Percentiles rank a stretch among this genome's conserved stretches.
Evolutionary conservation across 2,888 invertebrate genomes (phyloP).

Genomic region (Apamea crenata): DNA sequence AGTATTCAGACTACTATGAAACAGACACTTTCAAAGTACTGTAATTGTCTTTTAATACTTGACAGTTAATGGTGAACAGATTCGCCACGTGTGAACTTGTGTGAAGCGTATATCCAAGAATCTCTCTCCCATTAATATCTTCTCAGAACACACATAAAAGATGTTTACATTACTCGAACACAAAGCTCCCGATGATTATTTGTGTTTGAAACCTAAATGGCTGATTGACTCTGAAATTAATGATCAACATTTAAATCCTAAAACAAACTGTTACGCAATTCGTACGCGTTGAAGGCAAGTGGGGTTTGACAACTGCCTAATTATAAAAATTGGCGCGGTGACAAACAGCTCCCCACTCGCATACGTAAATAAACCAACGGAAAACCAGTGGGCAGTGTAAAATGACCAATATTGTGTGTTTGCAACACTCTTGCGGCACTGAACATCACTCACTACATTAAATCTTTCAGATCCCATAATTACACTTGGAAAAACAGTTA

Average conservation of each 20-base stretch:
- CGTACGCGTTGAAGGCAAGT: conserved; percentile 65
- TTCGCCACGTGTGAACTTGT: conserved; percentile 50
- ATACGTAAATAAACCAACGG: conserved; percentile 77
- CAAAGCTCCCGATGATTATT: conserved; percentile 49
- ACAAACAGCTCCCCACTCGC: conserved; percentile 78
- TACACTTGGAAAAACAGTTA: conserved; percentile 16
- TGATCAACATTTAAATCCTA: conserved; percentile 56
- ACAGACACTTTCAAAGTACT: conserved; percentile 20
- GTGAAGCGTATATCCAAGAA: conserved; percentile 49
- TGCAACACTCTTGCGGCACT: conserved; percentile 35
- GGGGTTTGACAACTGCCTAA: conserved; percentile 84
- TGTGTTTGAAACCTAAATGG: conserved; percentile 47
- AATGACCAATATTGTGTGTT: conserved; percentile 67
- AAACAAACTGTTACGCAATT: conserved; percentile 73
- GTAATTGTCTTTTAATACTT: conserved; percentile 40
- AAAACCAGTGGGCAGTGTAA: conserved; percentile 75
- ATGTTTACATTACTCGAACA: conserved; percentile 57
- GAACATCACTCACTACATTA: conserved; percentile 6
- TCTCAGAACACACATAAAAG: conserved; percentile 60
- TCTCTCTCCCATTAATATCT: conserved; percentile 58
- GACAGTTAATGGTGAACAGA: conserved; percentile 49
- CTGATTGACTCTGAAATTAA: conserved; percentile 57
- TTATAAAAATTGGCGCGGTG: conserved; percentile 84
- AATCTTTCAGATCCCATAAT: conserved; percentile 39
- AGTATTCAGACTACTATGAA: conserved; percentile 6